Conservation (phyloP, 2,797 vertebrate species). For the Melanotaenia boesemani region DNA sequence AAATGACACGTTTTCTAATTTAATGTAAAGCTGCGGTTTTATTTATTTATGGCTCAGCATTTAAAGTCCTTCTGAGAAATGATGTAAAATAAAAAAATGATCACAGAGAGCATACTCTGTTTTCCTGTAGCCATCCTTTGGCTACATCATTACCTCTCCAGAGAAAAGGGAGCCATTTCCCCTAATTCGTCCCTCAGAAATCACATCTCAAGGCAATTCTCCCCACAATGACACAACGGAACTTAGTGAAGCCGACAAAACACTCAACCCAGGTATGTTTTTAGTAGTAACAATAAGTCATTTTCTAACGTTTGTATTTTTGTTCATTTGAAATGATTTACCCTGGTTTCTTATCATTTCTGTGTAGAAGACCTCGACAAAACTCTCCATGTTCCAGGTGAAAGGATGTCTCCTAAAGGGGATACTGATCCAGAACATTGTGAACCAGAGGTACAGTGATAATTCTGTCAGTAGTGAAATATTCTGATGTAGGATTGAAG, state of each 20-base stretch:
- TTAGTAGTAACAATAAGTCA: background rate
- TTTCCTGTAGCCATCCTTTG: constrained; percentile 92
- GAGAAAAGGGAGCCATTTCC: constrained; percentile 92
- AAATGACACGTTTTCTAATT: background rate
- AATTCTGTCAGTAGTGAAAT: background rate
- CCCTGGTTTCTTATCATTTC: background rate
- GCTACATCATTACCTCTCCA: constrained; percentile 94
- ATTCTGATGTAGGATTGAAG: background rate
- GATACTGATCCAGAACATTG: constrained; percentile 33
- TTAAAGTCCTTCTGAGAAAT: background rate
- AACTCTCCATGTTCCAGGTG: constrained; percentile 69
- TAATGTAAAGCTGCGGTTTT: background rate
- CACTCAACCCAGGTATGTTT: constrained; percentile 85
- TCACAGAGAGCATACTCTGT: constrained; percentile 8
- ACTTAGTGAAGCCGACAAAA: constrained; percentile 76
- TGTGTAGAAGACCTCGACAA: constrained; percentile 83
- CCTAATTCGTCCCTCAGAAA: constrained; percentile 85
- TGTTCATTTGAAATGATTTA: background rate
- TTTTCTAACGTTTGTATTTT: background rate
- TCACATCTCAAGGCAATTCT: constrained; percentile 69
- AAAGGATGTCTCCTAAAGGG: constrained; percentile 55
- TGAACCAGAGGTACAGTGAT: constrained; percentile 49
- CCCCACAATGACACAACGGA: constrained; percentile 71
- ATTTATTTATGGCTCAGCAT: background rate
- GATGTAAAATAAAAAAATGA: background rate